phyloP scores from a whole-genome alignment of 2,888 invertebrate genomes.

The Hoplodrina blanda region DNA sequence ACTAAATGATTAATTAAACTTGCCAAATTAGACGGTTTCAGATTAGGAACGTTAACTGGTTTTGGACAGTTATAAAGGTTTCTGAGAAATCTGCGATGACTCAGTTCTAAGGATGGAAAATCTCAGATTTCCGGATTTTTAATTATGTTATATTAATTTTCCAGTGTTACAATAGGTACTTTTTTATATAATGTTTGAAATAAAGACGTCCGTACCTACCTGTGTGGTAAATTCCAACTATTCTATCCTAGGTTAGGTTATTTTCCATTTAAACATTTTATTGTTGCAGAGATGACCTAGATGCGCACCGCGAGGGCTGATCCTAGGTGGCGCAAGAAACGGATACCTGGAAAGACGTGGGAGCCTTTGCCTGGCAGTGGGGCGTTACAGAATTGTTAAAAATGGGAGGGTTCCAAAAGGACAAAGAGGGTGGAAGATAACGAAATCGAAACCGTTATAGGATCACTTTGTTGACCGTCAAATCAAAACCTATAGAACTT shows the following conservation, averaged over 20 bases:
- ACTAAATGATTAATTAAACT: slow-evolving; percentile 51
- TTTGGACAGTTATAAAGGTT: slow-evolving; percentile 33
- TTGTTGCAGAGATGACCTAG: too few relatives aligned
- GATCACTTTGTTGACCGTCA: too few relatives aligned
- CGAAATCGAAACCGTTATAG: too few relatives aligned
- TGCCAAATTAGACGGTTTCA: slow-evolving; percentile 41
- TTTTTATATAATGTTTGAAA: background rate
- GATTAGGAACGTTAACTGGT: slow-evolving; percentile 28
- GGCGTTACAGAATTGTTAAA: too few relatives aligned
- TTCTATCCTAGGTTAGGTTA: background rate
- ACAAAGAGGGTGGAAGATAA: too few relatives aligned
- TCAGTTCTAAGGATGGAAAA: slow-evolving; percentile 3
- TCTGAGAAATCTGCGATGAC: slow-evolving; percentile 26
- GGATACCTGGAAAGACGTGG: too few relatives aligned
- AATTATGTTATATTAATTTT: background rate
- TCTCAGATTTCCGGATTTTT: slow-evolving; percentile 5
- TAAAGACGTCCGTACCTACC: slow-evolving; percentile 1
- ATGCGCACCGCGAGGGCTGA: too few relatives aligned
- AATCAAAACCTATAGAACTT: too few relatives aligned
- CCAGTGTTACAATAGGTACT: slow-evolving; percentile 2
- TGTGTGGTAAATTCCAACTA: background rate
- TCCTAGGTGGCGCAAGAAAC: too few relatives aligned
- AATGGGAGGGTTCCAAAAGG: too few relatives aligned
- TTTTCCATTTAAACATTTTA: background rate
- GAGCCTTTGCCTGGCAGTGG: too few relatives aligned